A percentile compares a stretch with the other conserved stretches of the same genome.
These are phyloP conservation scores for Pampusana beccarii DNA, from an alignment of 2,113 vertebrate genomes.

Conservation along the genomic window DNA sequence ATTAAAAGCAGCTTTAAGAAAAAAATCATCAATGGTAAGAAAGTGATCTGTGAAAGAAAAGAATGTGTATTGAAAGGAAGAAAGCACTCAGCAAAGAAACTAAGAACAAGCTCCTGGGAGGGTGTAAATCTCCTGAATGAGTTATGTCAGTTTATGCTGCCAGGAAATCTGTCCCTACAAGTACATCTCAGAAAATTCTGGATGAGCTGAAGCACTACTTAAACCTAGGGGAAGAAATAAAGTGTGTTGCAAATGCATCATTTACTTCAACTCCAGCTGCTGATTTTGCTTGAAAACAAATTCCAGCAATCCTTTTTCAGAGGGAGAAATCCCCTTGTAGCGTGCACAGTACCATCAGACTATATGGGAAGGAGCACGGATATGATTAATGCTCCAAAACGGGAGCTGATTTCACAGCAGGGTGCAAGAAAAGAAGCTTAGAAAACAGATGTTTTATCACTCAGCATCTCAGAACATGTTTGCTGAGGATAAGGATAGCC, in stretches of 20 bases:
- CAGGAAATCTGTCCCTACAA: conserved; percentile 1
- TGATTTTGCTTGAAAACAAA: conserved; percentile 20
- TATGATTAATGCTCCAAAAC: neutral
- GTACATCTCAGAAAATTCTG: conserved; percentile 10
- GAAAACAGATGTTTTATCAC: conserved; percentile 44
- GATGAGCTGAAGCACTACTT: conserved; percentile 9
- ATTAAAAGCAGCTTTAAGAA: neutral
- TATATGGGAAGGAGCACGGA: neutral
- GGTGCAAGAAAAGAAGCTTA: conserved; percentile 13
- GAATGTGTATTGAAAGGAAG: neutral
- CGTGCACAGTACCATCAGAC: fast-evolving
- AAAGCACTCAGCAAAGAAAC: neutral
- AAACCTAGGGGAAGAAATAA: conserved; percentile 16
- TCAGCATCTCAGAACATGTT: conserved; percentile 16
- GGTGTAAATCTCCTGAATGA: neutral
- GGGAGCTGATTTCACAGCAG: conserved; percentile 9
- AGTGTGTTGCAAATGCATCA: neutral
- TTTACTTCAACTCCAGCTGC: neutral
- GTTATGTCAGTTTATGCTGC: neutral
- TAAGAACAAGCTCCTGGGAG: neutral
- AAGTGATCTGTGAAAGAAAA: conserved; percentile 48
- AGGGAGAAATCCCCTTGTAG: neutral
- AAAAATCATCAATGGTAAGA: neutral
- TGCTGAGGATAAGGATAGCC: conserved; percentile 35
- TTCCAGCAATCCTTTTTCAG: neutral